Evolutionary conservation across 2,797 vertebrate species (phyloP), one percentile per base, ranked within the genome.

Genomic region (Danio choprae): DNA sequence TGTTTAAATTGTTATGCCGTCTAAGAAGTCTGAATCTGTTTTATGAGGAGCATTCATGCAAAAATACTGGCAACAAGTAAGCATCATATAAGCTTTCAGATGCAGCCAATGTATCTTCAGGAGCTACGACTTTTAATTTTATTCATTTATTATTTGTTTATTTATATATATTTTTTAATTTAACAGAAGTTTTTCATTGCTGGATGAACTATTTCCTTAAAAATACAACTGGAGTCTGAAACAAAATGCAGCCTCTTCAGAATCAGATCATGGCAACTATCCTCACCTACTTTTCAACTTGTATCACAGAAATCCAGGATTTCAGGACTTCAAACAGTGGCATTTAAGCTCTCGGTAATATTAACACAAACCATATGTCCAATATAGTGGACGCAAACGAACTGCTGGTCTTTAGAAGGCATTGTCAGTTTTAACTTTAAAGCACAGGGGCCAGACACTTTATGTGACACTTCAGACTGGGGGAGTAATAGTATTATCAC

Each of bases 291-390:
- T 2, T 50, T 53, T 36, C 74, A 43, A 22, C 4, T 29, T 60
- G 10, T 29, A 4, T 41, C 12, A 55, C 18, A 36, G 4, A 48
- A 67, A 11, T 6, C 6, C 16, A 4, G 44, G 2, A 48, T 59
- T 50, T 20, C 29, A 70, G 56, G 8, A 36, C 22, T 50, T 36
- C 22, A 59, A 13, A 16, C 12, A 6, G 44, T 40, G 29, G 36
- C 46, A 63, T 22, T 64, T 20, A 20, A 22, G 60, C 36, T 11
- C 20, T 60, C 38, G 22, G 20, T 55, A 38, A 55, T 65, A 16
- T 22, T 69, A 79, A 79, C 29, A 70, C 55, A 79, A 51, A 70
- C 60, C 77, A 79, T 7, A 60, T 78, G 76, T 56, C 53, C 22
- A 4, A 16, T 41, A 20, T 3, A 64, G 59, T 43, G 73, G 46